A percentile compares a stretch with the other conserved stretches of the same genome.
Conservation (phyloP, 2,113 vertebrate genomes). For the Phrynosoma blainvillii region DNA sequence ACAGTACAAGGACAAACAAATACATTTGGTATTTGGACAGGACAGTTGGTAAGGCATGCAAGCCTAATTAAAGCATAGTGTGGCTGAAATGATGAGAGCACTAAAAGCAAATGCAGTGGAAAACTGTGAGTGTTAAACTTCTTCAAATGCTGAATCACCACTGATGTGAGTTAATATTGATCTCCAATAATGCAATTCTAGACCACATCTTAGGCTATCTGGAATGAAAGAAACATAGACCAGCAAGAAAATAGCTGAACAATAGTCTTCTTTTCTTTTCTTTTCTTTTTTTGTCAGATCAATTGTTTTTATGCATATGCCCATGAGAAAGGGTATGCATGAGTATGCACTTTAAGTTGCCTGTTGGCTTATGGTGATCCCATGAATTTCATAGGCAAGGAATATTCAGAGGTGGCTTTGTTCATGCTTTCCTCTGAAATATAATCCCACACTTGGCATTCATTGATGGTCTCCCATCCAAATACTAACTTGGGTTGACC, state of each 20-base stretch:
- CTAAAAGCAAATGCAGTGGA: neutral
- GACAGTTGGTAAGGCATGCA: neutral
- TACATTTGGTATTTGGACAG: neutral
- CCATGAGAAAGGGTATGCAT: neutral
- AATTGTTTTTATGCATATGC: neutral
- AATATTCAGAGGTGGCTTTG: too few species aligned
- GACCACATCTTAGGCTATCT: neutral
- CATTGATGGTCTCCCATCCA: too few species aligned
- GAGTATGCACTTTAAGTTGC: too few species aligned
- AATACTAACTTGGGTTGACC: too few species aligned
- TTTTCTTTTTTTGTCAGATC: neutral
- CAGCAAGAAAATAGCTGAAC: neutral
- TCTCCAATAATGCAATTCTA: conserved; percentile 20
- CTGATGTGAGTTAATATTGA: neutral
- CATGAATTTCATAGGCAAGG: too few species aligned
- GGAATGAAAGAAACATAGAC: neutral
- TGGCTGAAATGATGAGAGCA: neutral
- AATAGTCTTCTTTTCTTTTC: neutral
- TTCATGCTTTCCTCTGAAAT: too few species aligned
- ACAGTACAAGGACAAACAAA: neutral
- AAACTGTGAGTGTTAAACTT: neutral
- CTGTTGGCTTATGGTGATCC: too few species aligned
- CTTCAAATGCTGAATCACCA: conserved; percentile 8
- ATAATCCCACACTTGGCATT: too few species aligned
- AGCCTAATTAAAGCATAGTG: neutral